Percentiles rank a stretch among this genome's conserved stretches.
Evolutionary conservation across 2,888 invertebrate species (phyloP).

Genomic region (Epinotia ramella): DNA sequence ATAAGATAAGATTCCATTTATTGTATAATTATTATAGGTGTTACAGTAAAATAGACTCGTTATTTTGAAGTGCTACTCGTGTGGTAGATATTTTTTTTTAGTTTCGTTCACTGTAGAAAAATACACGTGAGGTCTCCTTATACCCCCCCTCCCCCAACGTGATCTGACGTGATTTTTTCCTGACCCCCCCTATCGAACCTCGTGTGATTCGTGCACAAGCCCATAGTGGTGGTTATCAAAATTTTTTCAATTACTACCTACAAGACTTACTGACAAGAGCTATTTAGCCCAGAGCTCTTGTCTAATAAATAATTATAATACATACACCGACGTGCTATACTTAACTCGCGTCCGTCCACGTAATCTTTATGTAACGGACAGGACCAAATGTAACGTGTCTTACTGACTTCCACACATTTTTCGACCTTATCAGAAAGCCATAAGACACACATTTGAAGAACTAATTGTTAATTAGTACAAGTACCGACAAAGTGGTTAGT

Average conservation of each 20-base stretch:
- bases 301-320: slow-evolving; percentile 24
- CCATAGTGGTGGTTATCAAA: background rate
- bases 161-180: too few relatives aligned
- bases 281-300: slow-evolving; percentile 7
- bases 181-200: too few relatives aligned
- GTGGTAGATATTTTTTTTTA: too few relatives aligned
- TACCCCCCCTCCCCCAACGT: too few relatives aligned
- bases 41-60: too few relatives aligned
- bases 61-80: too few relatives aligned
- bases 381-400: slow-evolving; percentile 63
- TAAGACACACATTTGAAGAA: slow-evolving; percentile 10
- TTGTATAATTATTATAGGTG: too few relatives aligned
- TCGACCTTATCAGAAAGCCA: background rate
- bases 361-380: slow-evolving; percentile 78
- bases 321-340: slow-evolving; percentile 28
- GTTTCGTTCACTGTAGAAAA: too few relatives aligned
- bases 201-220: too few relatives aligned
- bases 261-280: too few relatives aligned
- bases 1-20: too few relatives aligned
- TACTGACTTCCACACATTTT: slow-evolving; percentile 2
- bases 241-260: background rate
- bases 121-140: too few relatives aligned
- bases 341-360: slow-evolving; percentile 58
- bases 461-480: slow-evolving; percentile 15
- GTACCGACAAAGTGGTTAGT: slow-evolving; percentile 19